Conservation (phyloP, 2,888 invertebrate genomes). For the Dryobota labecula region DNA sequence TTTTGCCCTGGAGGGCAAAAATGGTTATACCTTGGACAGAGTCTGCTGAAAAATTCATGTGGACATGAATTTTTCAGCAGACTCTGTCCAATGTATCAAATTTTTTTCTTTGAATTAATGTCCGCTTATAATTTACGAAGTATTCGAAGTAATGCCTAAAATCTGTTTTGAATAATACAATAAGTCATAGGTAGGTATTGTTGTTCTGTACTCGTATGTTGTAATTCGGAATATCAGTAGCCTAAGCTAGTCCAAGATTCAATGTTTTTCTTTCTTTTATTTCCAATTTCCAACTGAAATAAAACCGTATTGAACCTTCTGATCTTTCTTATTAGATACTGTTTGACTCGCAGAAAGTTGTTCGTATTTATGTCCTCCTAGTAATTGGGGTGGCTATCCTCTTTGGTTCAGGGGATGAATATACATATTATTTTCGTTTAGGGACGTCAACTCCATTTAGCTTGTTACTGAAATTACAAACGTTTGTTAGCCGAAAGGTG, state of each 20-base stretch:
- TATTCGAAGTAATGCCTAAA: not conserved
- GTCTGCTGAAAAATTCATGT: too few species aligned
- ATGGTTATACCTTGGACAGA: too few species aligned
- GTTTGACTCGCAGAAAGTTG: conserved; percentile 26
- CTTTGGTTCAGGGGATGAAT: conserved; percentile 38
- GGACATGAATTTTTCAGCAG: not conserved
- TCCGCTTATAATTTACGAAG: not conserved
- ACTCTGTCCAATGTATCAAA: not conserved
- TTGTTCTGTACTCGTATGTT: not conserved
- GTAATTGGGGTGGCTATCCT: conserved; percentile 56
- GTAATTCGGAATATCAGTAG: not conserved
- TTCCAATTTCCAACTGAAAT: not conserved
- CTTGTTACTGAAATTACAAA: not conserved
- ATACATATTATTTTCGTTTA: conserved; percentile 25
- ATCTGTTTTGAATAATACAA: not conserved
- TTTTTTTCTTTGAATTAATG: not conserved
- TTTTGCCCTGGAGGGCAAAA: not conserved
- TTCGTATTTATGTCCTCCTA: conserved; percentile 55
- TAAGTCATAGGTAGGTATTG: too few species aligned
- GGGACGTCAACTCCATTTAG: conserved; percentile 1
- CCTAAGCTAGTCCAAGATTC: not conserved
- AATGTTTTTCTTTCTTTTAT: not conserved
- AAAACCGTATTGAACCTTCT: conserved; percentile 29
- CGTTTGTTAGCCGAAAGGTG: not conserved
- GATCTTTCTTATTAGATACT: not conserved